Evolutionary conservation across 2,113 vertebrate genomes (phyloP), one percentile per base, ranked within the genome.

Genomic region (Hemiprocne comata): DNA sequence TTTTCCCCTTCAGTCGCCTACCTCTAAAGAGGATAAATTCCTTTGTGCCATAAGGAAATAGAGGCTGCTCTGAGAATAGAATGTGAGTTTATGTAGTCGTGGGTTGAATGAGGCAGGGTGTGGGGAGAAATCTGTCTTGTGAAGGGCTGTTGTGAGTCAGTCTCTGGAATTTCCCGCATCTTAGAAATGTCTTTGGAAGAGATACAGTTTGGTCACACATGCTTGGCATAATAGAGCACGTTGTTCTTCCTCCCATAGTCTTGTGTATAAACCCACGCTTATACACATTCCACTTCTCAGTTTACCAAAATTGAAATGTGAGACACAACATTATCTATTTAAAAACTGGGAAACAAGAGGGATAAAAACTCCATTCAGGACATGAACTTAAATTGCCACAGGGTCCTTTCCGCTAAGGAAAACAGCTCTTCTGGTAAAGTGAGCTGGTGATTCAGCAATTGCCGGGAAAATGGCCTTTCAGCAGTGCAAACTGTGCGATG

Each of bases 321-420:
- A 93, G 76, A 72, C 70, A 85, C 79, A 90, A 86, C 70, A 78
- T 65, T 73, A 85, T 78, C 87, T 86, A 79, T 95, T 90, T 86
- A 66, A 93, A 94, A 88, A 55, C 38, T 36, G 48, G 55, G 19
- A 73, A 92, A 80, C 23, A 75, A 70, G 19, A 12, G 20, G 21
- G 38, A 95, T 71, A 95, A 90, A 95, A 95, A 53, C 44, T 81
- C 80, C 50, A 87, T 94, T 96, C 88, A 87, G 88, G 57, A 78
- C 80, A 62, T 20, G 70, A 95, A 93, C 83, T 81, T 88, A 58
- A 75, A 93, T 78, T 94, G 57, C 44, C 73, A 72, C 0, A 0
- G 36, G 40, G 58, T 54, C 26, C 31, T 89, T 96, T 89, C 76
- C 72, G 48, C 69, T 77, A 77, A 71, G 50, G 65, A 96, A 91